phyloP scores from a whole-genome alignment of 2,113 vertebrate genomes.

The Zosterops lateralis region DNA sequence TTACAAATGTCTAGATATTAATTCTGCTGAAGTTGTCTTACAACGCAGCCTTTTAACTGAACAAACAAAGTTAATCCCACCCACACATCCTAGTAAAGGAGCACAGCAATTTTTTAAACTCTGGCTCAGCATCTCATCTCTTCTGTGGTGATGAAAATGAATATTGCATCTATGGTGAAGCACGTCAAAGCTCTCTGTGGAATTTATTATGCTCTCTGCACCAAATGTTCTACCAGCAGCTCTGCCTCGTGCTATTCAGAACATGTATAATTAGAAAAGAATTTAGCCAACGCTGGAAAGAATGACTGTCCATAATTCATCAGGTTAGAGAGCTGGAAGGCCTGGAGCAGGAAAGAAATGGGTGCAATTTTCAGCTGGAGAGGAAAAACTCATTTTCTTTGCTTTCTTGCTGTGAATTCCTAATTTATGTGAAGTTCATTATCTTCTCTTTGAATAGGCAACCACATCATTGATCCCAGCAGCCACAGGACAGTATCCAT shows the following conservation, averaged over 20 bases:
- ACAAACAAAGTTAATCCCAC: not conserved
- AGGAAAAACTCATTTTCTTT: not conserved
- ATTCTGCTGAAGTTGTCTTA: not conserved
- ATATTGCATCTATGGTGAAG: constrained; percentile 54
- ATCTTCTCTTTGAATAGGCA: not conserved
- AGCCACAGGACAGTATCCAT: not conserved
- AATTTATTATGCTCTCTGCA: constrained; percentile 58
- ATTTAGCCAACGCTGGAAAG: constrained; percentile 20
- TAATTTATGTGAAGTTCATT: not conserved
- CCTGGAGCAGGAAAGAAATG: not conserved
- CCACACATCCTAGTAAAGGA: not conserved
- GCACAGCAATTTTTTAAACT: not conserved
- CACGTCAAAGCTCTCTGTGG: constrained; percentile 33
- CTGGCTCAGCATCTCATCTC: constrained; percentile 31
- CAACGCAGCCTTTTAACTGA: not conserved
- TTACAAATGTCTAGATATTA: not conserved
- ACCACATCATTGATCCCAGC: not conserved
- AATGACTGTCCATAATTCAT: constrained; percentile 58
- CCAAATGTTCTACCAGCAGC: constrained; percentile 58
- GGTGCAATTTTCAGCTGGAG: not conserved
- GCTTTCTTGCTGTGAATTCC: not conserved
- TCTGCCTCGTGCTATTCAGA: constrained; percentile 45
- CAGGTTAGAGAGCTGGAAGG: constrained; percentile 47
- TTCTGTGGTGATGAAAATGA: constrained; percentile 35
- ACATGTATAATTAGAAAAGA: constrained; percentile 68